Conservation (phyloP, 2,888 invertebrate genomes). For the Odontomyia ornata region DNA sequence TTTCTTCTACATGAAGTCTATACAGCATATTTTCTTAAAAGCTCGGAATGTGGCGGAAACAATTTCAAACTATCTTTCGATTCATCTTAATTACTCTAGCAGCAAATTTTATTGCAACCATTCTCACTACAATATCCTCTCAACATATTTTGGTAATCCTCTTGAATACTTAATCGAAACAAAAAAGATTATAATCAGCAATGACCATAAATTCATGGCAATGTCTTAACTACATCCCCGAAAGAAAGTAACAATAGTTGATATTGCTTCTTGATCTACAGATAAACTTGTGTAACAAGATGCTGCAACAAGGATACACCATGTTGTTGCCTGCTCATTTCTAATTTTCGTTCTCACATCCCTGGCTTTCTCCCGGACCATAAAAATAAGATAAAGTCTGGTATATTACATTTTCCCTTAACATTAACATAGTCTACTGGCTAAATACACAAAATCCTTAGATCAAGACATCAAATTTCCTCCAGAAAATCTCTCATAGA, state of each 20-base stretch:
- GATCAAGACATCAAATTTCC: constrained; percentile 34
- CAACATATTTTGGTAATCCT: background rate
- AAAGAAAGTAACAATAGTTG: constrained; percentile 20
- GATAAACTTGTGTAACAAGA: constrained; percentile 32
- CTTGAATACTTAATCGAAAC: constrained; percentile 27
- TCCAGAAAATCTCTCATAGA: background rate
- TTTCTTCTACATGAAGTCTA: no score
- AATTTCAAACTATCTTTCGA: no score
- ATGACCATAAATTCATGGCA: constrained; percentile 28
- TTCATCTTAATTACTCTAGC: no score
- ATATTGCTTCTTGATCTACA: constrained; percentile 25
- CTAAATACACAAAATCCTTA: background rate
- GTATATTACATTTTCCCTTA: background rate
- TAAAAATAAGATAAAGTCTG: background rate
- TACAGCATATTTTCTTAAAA: no score
- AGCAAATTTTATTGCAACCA: no score
- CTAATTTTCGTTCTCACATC: constrained; percentile 6
- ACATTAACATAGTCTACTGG: background rate
- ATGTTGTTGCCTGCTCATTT: constrained; percentile 8
- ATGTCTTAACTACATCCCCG: constrained; percentile 24
- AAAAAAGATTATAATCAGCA: constrained; percentile 18
- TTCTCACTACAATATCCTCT: background rate
- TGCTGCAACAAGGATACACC: background rate
- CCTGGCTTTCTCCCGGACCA: constrained; percentile 7
- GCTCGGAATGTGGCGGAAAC: no score